Base-by-base conservation (phyloP, 2,113 vertebrate genomes). In the Rhabdomys dilectus region DNA sequence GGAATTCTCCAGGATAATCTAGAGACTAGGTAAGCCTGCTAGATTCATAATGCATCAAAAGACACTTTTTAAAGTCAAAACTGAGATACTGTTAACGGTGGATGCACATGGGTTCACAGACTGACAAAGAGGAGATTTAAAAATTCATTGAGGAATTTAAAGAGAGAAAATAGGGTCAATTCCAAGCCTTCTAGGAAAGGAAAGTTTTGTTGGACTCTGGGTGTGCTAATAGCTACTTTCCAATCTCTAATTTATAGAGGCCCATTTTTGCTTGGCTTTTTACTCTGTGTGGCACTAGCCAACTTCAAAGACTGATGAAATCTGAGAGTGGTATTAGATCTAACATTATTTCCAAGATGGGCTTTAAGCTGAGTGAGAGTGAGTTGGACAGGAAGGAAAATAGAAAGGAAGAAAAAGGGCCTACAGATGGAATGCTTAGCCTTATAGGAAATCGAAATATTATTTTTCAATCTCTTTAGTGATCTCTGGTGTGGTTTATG, bases 321-420 rank as follows among this genome's bases (percentile, higher is more conserved):
- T 94, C 91, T 88, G 75, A 94, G 93, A 95, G 87, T 88, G 82
- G 95, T 96, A 95, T 98, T 97, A 98, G 84, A 96, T 96, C 96
- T 97, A 98, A 97, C 92, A 97, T 96, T 89, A 88, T 96, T 97
- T 97, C 95, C 96, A 95, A 97, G 96, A 96, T 88, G 91, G 92
- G 73, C 93, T 96, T 93, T 96, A 97, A 98, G 92, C 94, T 97
- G 95, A 97, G 89, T 12, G 29, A 81, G 89, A 96, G 93, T 94
- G 96, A 97, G 91, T 96, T 96, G 87, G 89, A 95, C 91, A 97
- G 94, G 87, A 96, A 94, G 96, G 80, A 75, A 97, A 98, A 97
- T 94, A 93, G 94, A 56, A 97, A 94, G 89, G 82, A 80, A 96
- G 48, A 88, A 62, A 73, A 93, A 91, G 45, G n/a, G 84, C 93